These are phyloP conservation scores for human DNA, from an alignment of 2,113 vertebrate species.

Conservation along the genomic window GRCh38 chr9:27562501-27563000, in stretches of 20 bases:
- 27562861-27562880: no score
- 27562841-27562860: no score
- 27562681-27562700: no score
- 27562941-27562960: background rate
- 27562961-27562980: background rate
- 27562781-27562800: no score
- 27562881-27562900: no score
- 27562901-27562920: background rate
- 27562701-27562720: no score
- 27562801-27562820: no score
- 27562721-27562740: no score
- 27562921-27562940: constrained; percentile 14
- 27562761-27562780: no score
- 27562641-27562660: background rate
- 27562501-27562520: constrained; percentile 12
- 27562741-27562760: no score
- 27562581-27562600: constrained; percentile 5
- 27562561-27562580: background rate
- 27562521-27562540: background rate
- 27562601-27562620: background rate
- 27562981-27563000: background rate
- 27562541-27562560: background rate
- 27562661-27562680: background rate
- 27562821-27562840: no score
- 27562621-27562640: background rate